Evolutionary conservation across 1,140 invertebrate species (phyloP), one percentile per base, ranked within the genome.

Genomic region (Chymomyza costata): DNA sequence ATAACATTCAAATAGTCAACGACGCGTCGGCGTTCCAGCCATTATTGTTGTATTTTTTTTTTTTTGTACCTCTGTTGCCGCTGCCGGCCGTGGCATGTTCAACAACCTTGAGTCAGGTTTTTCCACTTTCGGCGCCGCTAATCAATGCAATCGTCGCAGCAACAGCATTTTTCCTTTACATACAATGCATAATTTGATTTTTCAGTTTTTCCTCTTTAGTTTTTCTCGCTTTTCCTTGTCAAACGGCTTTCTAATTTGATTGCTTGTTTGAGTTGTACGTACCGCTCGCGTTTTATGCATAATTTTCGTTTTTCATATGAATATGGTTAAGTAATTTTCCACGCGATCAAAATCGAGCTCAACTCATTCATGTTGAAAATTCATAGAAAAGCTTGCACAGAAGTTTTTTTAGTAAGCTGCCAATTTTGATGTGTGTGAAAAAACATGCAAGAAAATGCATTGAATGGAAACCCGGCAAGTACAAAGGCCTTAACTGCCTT

Each of bases 61-160:
- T 15, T 52, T 56, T 66, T 39, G 38, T 70, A 35, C 6, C 31
- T n/a, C n/a, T n/a, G n/a, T n/a, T n/a, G n/a, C n/a, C n/a, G n/a
- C 5, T 34, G 31, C 13, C n/a, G 31, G 15, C 43, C 32, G 63
- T 80, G 73, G 67, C 68, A 73, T 81, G 74, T 81, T 68, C 71
- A 76, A 81, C 74, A 83, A 69, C 74, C 82, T 84, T 84, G 81
- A 84, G 82, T 83, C 82, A 83, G 76, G 81, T 83, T 84, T 83
- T 84, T 84, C 82, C 82, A 84, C 82, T 84, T 84, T 84, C 82
- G 62, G 63, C 62, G 54, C 48, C 62, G 54, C 19, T 38, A 16
- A 25, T 35, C 11, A 34, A 30, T 47, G 34, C 10, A 34, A 34
- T 3, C 19, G 10, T 19, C 18, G 13, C 37, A 6, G 3, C 40